Evolutionary conservation across 2,797 vertebrate species (phyloP), one percentile per base, ranked within the genome.

Genomic region (Danio kyathit): DNA sequence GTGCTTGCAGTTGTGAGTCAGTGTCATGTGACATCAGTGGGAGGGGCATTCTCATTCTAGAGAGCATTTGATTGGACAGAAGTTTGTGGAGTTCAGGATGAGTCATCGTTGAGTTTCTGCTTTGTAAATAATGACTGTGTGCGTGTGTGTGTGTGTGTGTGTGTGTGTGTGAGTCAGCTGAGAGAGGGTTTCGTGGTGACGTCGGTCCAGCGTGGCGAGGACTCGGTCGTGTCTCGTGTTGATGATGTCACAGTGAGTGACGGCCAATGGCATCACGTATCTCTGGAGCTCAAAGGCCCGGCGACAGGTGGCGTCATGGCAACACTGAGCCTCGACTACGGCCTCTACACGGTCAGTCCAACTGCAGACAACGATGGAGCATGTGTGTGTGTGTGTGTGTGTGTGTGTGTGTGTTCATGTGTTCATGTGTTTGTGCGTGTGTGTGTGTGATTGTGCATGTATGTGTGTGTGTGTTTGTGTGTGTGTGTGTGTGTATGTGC

Each of bases 261-360:
- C 0, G 97, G 97, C 0, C 95, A 94, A 83, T 99, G 97, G 97
- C 97, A 98, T 87, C 96, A 97, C 11, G 70, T 96, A 12, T 93
- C 95, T 87, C 87, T 98, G 86, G 95, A 97, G 17, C 91, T 98
- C 38, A 94, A 91, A 76, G 94, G 89, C 12, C 80, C 89, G 0
- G 89, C 88, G 1, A 79, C 70, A 72, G 89, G 79, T 0, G 7
- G 43, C 0, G 12, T 94, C 83, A 92, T 93, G 54, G 94, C 94
- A 0, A 86, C 94, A 52, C 77, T 97, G 78, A 93, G 94, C 51
- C 86, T 97, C 0, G 96, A 98, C 87, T 95, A 97, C 0, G 96
- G 96, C 29, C 94, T 96, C 66, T 96, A 97, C 84, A 91, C 91
- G 94, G 96, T 97, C 86, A 82, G 86, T 21, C 9, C 29, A 29